Base-by-base conservation (phyloP, 2,797 vertebrate genomes). In the Macropus fuliginosus region DNA sequence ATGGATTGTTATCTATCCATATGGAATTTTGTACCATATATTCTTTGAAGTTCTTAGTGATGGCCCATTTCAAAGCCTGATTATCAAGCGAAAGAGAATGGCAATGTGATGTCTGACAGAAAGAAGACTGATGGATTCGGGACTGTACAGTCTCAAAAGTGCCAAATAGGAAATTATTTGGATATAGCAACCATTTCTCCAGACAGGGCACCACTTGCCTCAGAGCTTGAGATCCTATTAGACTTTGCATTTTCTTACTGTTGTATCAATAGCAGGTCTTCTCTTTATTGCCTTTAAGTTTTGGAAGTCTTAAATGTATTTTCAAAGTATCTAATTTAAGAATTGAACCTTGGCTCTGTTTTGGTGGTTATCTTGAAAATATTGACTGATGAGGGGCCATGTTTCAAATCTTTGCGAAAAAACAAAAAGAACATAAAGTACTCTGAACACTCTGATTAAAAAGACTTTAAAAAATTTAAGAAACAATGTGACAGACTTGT, bases 81-180 rank as follows among this genome's bases (percentile, higher is more conserved):
- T 0, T 1, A 0, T 98, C 99, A 99, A 98, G 99, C 99, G 95
- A 99, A 99, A 98, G 99, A 99, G 97, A 99, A 99, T 0, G 99
- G 99, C 96, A 99, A 99, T 91, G 99, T 99, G 0, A 98, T 99
- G 96, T 99, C 99, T 0, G 99, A 99, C 95, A 99, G 99, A 94
- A 99, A 99, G 97, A 99, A 99, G 50, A 99, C 99, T 14, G 99
- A 99, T 27, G 99, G 99, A 97, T 99, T 99, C 96, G 99, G 99
- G 99, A 99, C 99, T 0, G 92, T 99, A 98, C 99, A 99, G 98
- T 99, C 99, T 9, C 99, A 99, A 97, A 99, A 99, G 90, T 99
- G 99, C 98, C 99, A 99, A 97, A 99, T 99, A 46, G 99, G 99
- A 96, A 99, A 99, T 98, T 99, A 99, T 95, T 98, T 99, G 98